Conservation (phyloP, 2,797 vertebrate genomes). For the Distichodus sexfasciatus region DNA sequence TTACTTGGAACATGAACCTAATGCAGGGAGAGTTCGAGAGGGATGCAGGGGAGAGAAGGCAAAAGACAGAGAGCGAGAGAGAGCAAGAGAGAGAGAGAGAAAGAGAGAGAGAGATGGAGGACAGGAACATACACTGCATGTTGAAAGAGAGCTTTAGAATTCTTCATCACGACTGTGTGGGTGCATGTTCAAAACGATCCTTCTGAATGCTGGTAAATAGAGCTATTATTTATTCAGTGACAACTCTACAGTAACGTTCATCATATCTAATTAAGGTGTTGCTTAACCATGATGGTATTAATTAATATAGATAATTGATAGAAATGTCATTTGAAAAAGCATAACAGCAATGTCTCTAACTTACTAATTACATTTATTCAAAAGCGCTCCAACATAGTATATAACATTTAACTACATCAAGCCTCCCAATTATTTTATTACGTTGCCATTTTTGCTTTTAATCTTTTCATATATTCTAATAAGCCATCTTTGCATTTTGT, state of each 20-base stretch:
- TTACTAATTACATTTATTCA: too few relatives aligned
- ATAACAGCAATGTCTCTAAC: too few relatives aligned
- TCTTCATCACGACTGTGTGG: not conserved
- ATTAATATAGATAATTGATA: too few relatives aligned
- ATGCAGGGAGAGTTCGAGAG: conserved; percentile 17
- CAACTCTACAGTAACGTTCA: too few relatives aligned
- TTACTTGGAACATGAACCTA: conserved; percentile 93
- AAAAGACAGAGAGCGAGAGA: not conserved
- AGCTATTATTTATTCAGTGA: too few relatives aligned
- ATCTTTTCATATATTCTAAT: not conserved
- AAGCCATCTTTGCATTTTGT: not conserved
- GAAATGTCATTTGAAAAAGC: too few relatives aligned
- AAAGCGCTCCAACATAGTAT: too few relatives aligned
- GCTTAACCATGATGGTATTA: too few relatives aligned
- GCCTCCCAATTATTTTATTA: not conserved
- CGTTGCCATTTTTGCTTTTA: not conserved
- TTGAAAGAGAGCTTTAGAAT: not conserved
- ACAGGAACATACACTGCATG: not conserved
- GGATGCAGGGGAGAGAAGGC: not conserved
- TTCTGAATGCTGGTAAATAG: too few relatives aligned
- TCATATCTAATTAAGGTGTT: too few relatives aligned
- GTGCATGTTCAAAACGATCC: not conserved
- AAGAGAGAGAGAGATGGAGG: conserved; percentile 3
- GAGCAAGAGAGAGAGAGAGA: not conserved
- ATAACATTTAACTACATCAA: too few relatives aligned